A percentile compares a stretch with the other conserved stretches of the same genome.
Evolutionary conservation across 1,140 invertebrate species (phyloP).

Genomic region (Hylaeus volcanicus): DNA sequence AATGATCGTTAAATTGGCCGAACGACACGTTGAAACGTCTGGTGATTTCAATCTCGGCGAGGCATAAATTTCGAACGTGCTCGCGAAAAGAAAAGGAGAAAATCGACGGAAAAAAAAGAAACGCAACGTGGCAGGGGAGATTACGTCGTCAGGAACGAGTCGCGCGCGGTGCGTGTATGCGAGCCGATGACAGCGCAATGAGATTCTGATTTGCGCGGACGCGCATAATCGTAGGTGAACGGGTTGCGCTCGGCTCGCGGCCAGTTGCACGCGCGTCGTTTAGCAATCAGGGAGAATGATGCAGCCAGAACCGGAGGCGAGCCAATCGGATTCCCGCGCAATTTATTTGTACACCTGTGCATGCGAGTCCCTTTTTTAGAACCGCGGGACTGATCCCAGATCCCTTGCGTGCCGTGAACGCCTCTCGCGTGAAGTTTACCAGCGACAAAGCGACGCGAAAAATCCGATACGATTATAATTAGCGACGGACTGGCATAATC

Average conservation of each 20-base stretch:
- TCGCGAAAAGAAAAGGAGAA: constrained; percentile 21
- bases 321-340: constrained; percentile 53
- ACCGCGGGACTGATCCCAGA: constrained; percentile 50
- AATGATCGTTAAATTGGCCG: constrained; percentile 52
- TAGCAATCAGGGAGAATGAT: constrained; percentile 73
- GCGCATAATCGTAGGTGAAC: constrained; percentile 55
- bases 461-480: constrained; percentile 21
- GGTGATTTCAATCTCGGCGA: constrained; percentile 35
- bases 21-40: constrained; percentile 32
- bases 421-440: background rate
- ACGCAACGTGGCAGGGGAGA: constrained; percentile 39
- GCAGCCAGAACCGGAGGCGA: constrained; percentile 64
- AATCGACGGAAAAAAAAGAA: background rate
- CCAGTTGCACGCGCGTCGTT: constrained; percentile 68
- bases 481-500: background rate
- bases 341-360: constrained; percentile 69
- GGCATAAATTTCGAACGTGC: constrained; percentile 27
- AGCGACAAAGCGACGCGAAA: background rate
- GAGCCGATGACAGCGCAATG: constrained; percentile 67
- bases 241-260: constrained; percentile 51
- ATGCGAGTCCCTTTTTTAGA: constrained; percentile 22
- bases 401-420: background rate
- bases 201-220: constrained; percentile 65
- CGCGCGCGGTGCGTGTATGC: constrained; percentile 33
- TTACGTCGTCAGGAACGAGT: constrained; percentile 61